Percentiles rank a stretch among this genome's conserved stretches.
These are phyloP conservation scores for Eucera pruinosa DNA, from an alignment of 2,888 invertebrate genomes.

Conservation along the genomic window DNA sequence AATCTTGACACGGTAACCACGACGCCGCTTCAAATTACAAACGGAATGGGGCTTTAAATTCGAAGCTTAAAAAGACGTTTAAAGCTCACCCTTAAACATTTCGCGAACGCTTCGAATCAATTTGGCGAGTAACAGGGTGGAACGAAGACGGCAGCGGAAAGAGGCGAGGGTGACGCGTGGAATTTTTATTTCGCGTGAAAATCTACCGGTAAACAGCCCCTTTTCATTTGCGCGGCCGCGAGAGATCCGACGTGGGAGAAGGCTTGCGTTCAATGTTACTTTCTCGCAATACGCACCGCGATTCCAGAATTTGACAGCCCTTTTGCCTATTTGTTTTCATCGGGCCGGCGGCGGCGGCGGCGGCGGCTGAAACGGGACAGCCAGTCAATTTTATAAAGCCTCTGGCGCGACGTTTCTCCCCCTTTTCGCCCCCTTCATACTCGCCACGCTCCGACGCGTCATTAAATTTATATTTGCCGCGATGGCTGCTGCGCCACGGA, in stretches of 20 bases:
- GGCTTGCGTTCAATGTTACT: constrained; percentile 21
- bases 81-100: not conserved
- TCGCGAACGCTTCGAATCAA: constrained; percentile 2
- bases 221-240: constrained; percentile 34
- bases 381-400: constrained; percentile 57
- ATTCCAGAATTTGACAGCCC: constrained; percentile 37
- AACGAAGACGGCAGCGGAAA: not conserved
- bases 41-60: too few species aligned
- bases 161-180: not conserved
- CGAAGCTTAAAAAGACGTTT: not conserved
- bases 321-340: constrained; percentile 51
- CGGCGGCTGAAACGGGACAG: constrained; percentile 30
- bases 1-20: too few species aligned
- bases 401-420: constrained; percentile 17
- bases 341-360: constrained; percentile 2
- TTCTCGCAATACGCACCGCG: constrained; percentile 9
- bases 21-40: too few species aligned
- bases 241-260: not conserved
- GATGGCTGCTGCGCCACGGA: constrained; percentile 21
- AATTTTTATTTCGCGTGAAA: constrained; percentile 30
- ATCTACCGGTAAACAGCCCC: constrained; percentile 25
- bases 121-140: not conserved
- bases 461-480: constrained; percentile 68
- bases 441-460: constrained; percentile 15
- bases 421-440: not conserved